Evolutionary conservation across 1,140 invertebrate genomes (phyloP).

Genomic region (Bombus sibiricus): DNA sequence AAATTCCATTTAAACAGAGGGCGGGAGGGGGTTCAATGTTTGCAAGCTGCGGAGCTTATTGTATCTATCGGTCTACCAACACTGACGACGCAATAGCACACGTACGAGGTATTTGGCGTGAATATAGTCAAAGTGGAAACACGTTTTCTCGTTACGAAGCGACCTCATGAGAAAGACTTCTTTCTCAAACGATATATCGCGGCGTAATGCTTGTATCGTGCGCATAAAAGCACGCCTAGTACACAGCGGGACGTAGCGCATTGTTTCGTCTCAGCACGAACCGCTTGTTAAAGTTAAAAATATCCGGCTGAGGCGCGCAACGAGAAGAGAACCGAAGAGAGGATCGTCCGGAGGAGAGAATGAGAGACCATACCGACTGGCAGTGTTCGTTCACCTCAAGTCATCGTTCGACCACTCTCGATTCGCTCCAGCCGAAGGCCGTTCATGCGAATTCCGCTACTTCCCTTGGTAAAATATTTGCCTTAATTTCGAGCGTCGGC

Average conservation of each 20-base stretch:
- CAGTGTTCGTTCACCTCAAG: constrained; percentile 65
- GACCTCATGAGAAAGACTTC: constrained; percentile 16
- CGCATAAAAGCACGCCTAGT: constrained; percentile 3
- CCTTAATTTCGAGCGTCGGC: constrained; percentile 50
- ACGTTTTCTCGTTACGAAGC: constrained; percentile 32
- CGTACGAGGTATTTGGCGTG: neutral
- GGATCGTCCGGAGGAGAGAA: neutral
- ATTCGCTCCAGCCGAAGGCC: constrained; percentile 35
- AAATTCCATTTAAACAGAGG: constrained; percentile 10
- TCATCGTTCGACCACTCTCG: constrained; percentile 47
- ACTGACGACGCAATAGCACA: neutral
- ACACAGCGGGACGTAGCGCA: constrained; percentile 39
- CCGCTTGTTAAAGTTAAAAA: constrained; percentile 74
- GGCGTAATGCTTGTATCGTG: constrained; percentile 11
- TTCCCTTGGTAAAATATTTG: constrained; percentile 58
- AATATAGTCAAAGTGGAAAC: constrained; percentile 13
- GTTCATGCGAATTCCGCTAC: constrained; percentile 33
- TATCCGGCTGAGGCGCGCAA: constrained; percentile 61
- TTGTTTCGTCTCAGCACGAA: constrained; percentile 69
- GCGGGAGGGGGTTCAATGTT: neutral
- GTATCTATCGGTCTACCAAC: constrained; percentile 6
- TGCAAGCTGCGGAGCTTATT: constrained; percentile 22
- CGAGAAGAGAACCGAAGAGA: constrained; percentile 35
- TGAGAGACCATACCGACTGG: neutral
- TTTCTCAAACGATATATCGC: constrained; percentile 22